phyloP scores from a whole-genome alignment of 2,113 vertebrate genomes.

The Orthonyx spaldingii region DNA sequence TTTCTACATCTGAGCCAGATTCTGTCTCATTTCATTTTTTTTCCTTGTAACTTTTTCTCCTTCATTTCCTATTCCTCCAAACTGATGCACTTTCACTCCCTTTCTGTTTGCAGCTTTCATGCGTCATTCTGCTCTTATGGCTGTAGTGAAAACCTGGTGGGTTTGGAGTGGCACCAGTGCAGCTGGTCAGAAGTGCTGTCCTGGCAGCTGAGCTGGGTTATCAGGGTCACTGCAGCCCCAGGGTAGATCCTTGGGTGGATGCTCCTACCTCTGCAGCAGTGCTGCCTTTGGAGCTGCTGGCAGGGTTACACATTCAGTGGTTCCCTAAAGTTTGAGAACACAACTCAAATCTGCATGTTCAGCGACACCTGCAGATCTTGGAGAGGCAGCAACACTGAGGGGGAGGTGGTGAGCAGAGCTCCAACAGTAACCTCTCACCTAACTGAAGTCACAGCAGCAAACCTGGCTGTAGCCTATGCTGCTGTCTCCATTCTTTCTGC shows the following conservation, averaged over 20 bases:
- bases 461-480: background rate
- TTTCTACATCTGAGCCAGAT: conserved; percentile 12
- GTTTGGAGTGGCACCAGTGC: background rate
- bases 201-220: background rate
- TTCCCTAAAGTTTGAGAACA: background rate
- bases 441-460: background rate
- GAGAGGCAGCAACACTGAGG: background rate
- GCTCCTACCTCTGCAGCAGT: background rate
- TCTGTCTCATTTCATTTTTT: background rate
- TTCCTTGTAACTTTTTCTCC: background rate
- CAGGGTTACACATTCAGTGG: background rate
- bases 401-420: background rate
- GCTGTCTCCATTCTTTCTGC: background rate
- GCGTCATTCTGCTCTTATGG: background rate
- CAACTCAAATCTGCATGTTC: background rate
- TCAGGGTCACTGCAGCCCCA: background rate
- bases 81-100: background rate
- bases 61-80: conserved; percentile 14
- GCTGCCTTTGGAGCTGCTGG: background rate
- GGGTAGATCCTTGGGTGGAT: background rate
- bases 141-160: background rate
- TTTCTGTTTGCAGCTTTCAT: background rate
- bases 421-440: background rate
- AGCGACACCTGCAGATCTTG: background rate
- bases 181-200: background rate